These are phyloP conservation scores for Dexiosoma caninum DNA, from an alignment of 2,888 invertebrate genomes.

Conservation along the genomic window DNA sequence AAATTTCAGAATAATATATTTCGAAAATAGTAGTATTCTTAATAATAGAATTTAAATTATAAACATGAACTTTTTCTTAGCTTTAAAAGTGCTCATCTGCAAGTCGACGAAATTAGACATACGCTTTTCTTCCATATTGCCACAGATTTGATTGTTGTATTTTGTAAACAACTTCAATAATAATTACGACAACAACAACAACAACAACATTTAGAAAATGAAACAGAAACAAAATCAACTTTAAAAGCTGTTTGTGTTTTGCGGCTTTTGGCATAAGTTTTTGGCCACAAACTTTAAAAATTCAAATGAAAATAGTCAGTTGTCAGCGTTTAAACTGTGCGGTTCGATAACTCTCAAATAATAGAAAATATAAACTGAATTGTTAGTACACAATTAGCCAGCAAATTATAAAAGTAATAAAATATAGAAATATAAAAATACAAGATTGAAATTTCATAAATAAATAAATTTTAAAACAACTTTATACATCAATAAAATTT, in stretches of 20 bases:
- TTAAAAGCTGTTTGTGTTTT: slow-evolving; percentile 50
- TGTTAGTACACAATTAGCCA: neutral
- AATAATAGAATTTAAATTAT: too few relatives aligned
- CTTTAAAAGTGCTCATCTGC: too few relatives aligned
- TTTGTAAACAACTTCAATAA: slow-evolving; percentile 52
- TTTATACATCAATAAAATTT: neutral
- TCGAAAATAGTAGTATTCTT: too few relatives aligned
- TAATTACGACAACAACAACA: slow-evolving; percentile 33
- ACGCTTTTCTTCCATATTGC: too few relatives aligned
- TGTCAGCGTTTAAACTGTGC: slow-evolving; percentile 46
- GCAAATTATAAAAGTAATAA: slow-evolving; percentile 7
- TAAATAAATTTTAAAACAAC: neutral
- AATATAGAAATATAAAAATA: neutral
- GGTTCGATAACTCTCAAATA: slow-evolving; percentile 32
- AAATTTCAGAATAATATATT: too few relatives aligned
- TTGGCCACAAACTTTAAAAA: slow-evolving; percentile 54
- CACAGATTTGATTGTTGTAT: slow-evolving; percentile 38
- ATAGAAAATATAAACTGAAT: neutral
- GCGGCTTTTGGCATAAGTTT: slow-evolving; percentile 55
- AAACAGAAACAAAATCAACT: slow-evolving; percentile 30
- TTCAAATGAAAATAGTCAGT: slow-evolving; percentile 34
- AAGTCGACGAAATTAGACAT: too few relatives aligned
- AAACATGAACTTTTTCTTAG: too few relatives aligned
- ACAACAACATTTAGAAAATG: neutral
- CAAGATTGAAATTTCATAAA: neutral